Evolutionary conservation across 1,140 invertebrate species (phyloP), one percentile per base, ranked within the genome.

Genomic region (Watersipora subatra): DNA sequence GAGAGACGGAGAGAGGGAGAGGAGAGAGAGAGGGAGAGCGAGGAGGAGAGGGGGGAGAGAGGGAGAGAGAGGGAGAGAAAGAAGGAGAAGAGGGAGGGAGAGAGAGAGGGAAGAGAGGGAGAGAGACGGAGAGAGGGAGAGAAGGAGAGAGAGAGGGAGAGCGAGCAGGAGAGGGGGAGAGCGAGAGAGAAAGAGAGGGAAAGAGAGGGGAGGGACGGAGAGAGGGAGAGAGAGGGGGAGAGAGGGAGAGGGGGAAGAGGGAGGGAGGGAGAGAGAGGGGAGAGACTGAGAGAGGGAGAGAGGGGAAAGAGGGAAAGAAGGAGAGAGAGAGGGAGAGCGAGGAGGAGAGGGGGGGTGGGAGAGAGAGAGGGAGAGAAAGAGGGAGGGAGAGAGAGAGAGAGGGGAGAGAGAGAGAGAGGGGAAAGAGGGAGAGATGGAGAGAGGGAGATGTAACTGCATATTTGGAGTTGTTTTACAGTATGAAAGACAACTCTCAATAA

Each of bases 381-480:
- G 57, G 61, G 22, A 58, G 30, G 24, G 25, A 29, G 26, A 57
- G 46, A 59, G 46, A 57, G 24, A 57, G 30, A 57, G 24, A 55
- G 34, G 25, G 34, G 12, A 57, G 61, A 58, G 34, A 58, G 26
- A 67, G 19, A 64, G 63, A 59, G 28, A 64, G 29, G 26, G 28
- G 58, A 27, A 66, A 34, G 28, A 28, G 7, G 61, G 0, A 68
- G 66, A 65, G 67, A 68, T 58, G n/a, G n/a, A n/a, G n/a, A n/a
- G n/a, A n/a, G n/a, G n/a, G n/a, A n/a, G n/a, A n/a, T n/a, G n/a
- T n/a, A n/a, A n/a, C n/a, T n/a, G n/a, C n/a, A n/a, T n/a, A n/a
- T n/a, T n/a, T n/a, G n/a, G n/a, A n/a, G n/a, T n/a, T n/a, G n/a
- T n/a, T n/a, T n/a, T n/a, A n/a, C n/a, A n/a, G n/a, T n/a, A n/a